phyloP scores from a whole-genome alignment of 2,888 invertebrate genomes.

The Diabrotica balteata region DNA sequence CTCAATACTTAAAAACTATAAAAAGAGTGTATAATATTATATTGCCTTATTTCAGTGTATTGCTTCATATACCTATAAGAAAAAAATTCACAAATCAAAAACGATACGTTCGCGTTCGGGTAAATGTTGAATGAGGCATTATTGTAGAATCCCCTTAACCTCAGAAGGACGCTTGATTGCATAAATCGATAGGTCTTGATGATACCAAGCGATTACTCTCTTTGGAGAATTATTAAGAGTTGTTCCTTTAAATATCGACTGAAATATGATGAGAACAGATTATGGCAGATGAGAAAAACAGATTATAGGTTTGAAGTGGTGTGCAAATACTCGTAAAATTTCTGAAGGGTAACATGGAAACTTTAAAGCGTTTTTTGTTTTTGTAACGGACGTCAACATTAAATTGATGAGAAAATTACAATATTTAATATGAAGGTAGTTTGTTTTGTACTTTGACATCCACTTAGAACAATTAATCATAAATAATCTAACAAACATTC shows the following conservation, averaged over 20 bases:
- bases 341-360: neutral
- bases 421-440: no score
- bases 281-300: slow-evolving; percentile 15
- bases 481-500: no score
- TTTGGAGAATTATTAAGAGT: slow-evolving; percentile 20
- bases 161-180: slow-evolving; percentile 30
- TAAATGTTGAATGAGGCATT: slow-evolving; percentile 2
- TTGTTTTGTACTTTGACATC: no score
- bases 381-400: no score
- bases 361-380: no score
- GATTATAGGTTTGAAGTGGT: slow-evolving; percentile 5
- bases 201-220: slow-evolving; percentile 14
- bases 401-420: no score
- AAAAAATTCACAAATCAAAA: no score
- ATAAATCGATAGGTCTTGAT: slow-evolving; percentile 35
- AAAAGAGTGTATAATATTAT: no score
- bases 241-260: slow-evolving; percentile 19
- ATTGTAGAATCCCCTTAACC: slow-evolving; percentile 22
- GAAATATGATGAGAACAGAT: slow-evolving; percentile 15
- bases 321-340: neutral
- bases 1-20: no score
- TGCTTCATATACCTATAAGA: no score
- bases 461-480: no score
- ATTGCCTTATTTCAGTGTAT: no score
- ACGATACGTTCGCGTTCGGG: neutral